Conservation (phyloP, 2,113 vertebrate genomes). For the Narcine bancroftii region DNA sequence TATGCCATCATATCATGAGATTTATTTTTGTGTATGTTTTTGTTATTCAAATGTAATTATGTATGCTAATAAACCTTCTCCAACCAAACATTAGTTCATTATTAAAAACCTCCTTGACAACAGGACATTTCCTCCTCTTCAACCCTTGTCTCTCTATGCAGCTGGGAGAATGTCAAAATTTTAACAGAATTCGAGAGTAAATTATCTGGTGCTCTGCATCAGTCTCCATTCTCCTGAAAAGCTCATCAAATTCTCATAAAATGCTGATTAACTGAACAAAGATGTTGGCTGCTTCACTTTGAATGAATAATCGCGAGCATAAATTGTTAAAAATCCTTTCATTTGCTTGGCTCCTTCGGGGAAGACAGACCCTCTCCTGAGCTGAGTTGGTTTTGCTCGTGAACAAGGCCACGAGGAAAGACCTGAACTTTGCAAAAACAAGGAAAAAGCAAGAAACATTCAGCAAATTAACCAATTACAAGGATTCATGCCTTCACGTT, state of each 20-base stretch:
- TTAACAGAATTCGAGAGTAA: background rate
- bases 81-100: conserved; percentile 24
- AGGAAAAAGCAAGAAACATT: background rate
- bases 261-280: conserved; percentile 23
- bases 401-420: background rate
- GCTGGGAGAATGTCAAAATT: background rate
- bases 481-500: background rate
- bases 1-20: background rate
- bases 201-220: background rate
- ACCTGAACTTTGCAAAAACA: background rate
- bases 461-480: too few relatives aligned
- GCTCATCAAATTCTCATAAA: conserved; percentile 27
- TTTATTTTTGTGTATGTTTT: background rate
- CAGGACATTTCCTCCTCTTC: conserved; percentile 12
- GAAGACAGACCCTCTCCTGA: background rate
- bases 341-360: background rate
- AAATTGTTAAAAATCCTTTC: conserved; percentile 4
- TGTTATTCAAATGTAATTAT: conserved; percentile 32
- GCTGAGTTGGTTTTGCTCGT: background rate
- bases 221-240: background rate
- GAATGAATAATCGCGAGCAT: background rate
- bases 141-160: background rate
- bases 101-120: conserved; percentile 38
- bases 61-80: conserved; percentile 18
- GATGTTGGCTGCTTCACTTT: background rate